Evolutionary conservation across 2,113 vertebrate species (phyloP), one percentile per base, ranked within the genome.

Genomic region (Psittacus erithacus): DNA sequence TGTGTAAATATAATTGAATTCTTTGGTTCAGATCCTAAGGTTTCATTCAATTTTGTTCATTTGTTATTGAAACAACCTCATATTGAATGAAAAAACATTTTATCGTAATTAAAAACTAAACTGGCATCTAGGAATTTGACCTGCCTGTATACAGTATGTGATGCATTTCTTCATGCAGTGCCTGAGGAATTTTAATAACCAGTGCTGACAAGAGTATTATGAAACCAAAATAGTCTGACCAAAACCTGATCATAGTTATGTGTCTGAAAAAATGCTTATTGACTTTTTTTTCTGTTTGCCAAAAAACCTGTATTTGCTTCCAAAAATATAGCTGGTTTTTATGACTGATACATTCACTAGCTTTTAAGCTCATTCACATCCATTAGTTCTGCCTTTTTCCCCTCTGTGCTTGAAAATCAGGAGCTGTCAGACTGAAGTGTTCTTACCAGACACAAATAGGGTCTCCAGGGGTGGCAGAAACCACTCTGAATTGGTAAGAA

Each of bases 321-420:
- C 88, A 60, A 53, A 97, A 97, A 97, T 95, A 93, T 82, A 88
- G 76, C 93, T 95, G 89, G 95, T 97, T 97, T 88, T 29, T 55
- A 41, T 97, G 96, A 98, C 96, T 98, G 98, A 97, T 98, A 98
- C 96, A 93, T 96, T 97, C 85, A 39, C 88, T 84, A 93, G 97
- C 97, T 98, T 98, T 97, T 97, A 97, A 97, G 94, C 95, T 97
- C 86, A 96, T 96, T 97, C 95, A 88, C 80, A 82, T 97, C 97
- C 98, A 98, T 98, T 98, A 98, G 93, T 96, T 98, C 92, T 97
- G 96, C 82, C 52, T 97, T 96, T 95, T 95, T 75, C 80, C 81
- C 60, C 89, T 95, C 94, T 71, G 95, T 97, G 96, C 91, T 92
- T 98, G 95, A 98, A 97, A 98, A 95, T 96, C 97, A 96, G 95